Conservation (phyloP, 2,113 vertebrate genomes). For the Eupsittula cactorum region DNA sequence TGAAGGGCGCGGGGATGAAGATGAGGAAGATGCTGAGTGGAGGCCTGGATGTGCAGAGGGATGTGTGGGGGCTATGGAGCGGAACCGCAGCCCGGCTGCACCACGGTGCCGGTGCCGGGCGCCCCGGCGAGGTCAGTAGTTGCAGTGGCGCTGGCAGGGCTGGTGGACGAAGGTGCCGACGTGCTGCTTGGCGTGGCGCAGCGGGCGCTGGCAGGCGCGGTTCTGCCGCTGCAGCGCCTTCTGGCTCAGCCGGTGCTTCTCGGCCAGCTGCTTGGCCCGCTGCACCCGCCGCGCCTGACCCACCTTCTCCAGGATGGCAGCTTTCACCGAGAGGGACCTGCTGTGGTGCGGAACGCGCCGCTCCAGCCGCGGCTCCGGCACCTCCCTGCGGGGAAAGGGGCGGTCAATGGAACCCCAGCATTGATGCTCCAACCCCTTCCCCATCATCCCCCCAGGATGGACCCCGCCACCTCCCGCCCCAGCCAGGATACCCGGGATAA, state of each 20-base stretch:
- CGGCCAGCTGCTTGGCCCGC: slow-evolving; percentile 84
- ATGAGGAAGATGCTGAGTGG: neutral
- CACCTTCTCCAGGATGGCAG: slow-evolving; percentile 84
- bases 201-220: slow-evolving; percentile 84
- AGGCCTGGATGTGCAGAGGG: neutral
- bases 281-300: slow-evolving; percentile 87
- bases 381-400: slow-evolving; percentile 65
- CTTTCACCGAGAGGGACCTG: slow-evolving; percentile 76
- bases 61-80: neutral
- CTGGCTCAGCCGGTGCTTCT: slow-evolving; percentile 84
- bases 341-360: slow-evolving; percentile 69
- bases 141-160: slow-evolving; percentile 91
- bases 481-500: neutral
- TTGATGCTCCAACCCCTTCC: neutral
- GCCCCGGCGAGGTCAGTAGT: slow-evolving; percentile 81
- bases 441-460: fast-evolving
- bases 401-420: fast-evolving
- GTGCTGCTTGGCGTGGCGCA: slow-evolving; percentile 75
- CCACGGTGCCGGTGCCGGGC: neutral
- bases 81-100: neutral
- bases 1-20: neutral
- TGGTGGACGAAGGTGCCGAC: slow-evolving; percentile 88
- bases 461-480: fast-evolving
- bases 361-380: slow-evolving; percentile 66
- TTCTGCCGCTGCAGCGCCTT: slow-evolving; percentile 93